Base-by-base conservation (phyloP, 2,797 vertebrate genomes). In the Spinus olivaceus region DNA sequence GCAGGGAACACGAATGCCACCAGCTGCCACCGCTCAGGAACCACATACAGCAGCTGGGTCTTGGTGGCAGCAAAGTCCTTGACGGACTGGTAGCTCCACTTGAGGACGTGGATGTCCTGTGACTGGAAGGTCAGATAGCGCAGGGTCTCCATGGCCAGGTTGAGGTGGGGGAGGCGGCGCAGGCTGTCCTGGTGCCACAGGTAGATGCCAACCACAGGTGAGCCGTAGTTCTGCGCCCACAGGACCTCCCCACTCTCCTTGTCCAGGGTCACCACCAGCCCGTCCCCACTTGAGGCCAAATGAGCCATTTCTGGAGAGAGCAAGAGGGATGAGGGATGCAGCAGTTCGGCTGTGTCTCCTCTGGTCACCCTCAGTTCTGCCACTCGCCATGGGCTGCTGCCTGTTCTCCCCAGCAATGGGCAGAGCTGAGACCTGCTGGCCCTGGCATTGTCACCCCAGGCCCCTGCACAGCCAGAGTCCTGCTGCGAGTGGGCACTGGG, bases 221-320 rank as follows among this genome's bases (percentile, higher is more conserved):
- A 98, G 4, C 98, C 99, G 0, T 99, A 99, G 97, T 99, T 99
- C 95, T 99, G 99, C 2, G 98, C 99, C 99, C 99, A 99, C 81
- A 99, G 97, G 41, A 99, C 98, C 4, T 98, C 97, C 6, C 99
- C 99, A 0, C 98, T 98, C 91, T 98, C 98, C 76, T 98, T 98
- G 97, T 99, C 99, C 87, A 99, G 98, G 0, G 99, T 99, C 86
- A 99, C 99, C 94, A 99, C 98, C 67, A 99, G 98, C 46, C 99
- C 99, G 0, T 99, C 99, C 2, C 99, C 99, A 0, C 99, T 99
- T 4, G 99, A 99, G 21, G 98, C 97, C 15, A 99, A 98, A 95
- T 99, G 98, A 56, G 98, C 98, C 98, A 99, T 98, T 91, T 98
- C 99, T 99, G 96, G 37, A 60, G 14, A 93, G 65, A 94, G 61